A percentile compares a stretch with the other conserved stretches of the same genome.
Conservation (phyloP, 2,888 invertebrate genomes). For the Calameuta pallipes region DNA sequence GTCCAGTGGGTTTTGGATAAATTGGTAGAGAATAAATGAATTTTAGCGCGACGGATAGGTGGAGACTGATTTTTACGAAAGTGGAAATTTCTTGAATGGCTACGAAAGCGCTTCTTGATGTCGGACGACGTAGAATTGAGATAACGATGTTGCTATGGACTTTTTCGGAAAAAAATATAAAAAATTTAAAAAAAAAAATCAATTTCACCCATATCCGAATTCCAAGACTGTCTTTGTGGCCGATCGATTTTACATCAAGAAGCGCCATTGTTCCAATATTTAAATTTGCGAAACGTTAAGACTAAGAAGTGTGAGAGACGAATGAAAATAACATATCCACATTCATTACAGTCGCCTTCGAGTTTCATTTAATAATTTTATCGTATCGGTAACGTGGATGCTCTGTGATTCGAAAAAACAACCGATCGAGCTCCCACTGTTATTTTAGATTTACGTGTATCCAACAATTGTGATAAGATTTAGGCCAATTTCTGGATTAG, state of each 20-base stretch:
- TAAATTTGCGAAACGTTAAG: neutral
- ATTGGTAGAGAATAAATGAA: neutral
- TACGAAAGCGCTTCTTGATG: neutral
- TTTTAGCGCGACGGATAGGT: neutral
- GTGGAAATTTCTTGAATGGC: too few species aligned
- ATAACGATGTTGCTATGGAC: neutral
- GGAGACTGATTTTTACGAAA: neutral
- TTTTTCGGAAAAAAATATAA: neutral
- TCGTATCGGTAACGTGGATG: neutral
- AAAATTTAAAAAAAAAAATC: too few species aligned
- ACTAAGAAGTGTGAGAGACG: neutral
- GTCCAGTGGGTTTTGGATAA: neutral
- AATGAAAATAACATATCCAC: neutral
- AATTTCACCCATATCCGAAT: neutral
- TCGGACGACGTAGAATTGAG: neutral
- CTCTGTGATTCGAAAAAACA: neutral
- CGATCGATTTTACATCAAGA: neutral
- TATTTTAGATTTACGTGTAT: neutral
- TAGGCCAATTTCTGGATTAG: neutral
- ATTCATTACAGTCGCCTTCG: neutral
- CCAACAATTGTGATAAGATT: neutral
- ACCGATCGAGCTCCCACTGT: neutral
- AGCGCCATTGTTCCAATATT: neutral
- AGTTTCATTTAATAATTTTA: neutral
- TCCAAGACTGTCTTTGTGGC: neutral